These are phyloP conservation scores for Gallirallus australis DNA, from an alignment of 2,797 vertebrate species.

Conservation along the genomic window DNA sequence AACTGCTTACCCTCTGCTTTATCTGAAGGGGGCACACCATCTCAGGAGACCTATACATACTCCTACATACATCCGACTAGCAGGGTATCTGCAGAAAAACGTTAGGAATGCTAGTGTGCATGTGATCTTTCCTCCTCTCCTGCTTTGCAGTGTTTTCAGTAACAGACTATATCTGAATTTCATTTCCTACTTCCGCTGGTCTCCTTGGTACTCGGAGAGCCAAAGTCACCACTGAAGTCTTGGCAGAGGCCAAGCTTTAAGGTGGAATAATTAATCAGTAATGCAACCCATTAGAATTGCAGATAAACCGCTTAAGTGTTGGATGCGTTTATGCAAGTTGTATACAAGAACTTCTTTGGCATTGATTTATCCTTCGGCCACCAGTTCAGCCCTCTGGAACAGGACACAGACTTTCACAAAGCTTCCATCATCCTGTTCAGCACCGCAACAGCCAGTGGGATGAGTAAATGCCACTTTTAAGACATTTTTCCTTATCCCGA, in stretches of 20 bases:
- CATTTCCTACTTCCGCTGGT: not conserved
- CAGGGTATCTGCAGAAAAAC: not conserved
- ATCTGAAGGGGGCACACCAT: not conserved
- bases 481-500: not conserved
- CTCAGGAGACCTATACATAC: not conserved
- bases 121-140: not conserved
- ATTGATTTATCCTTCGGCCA: constrained; percentile 14
- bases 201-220: not conserved
- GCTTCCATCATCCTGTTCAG: not conserved
- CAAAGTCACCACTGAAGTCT: constrained; percentile 32
- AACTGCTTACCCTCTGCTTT: not conserved
- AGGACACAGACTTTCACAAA: not conserved
- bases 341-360: not conserved
- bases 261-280: constrained; percentile 6
- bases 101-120: not conserved
- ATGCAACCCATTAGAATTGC: not conserved
- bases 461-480: not conserved
- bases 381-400: not conserved
- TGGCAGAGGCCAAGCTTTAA: constrained; percentile 20
- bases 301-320: not conserved
- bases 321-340: not conserved
- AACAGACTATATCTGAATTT: not conserved
- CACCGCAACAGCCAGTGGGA: not conserved
- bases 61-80: not conserved
- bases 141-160: not conserved